Evolutionary conservation across 2,888 invertebrate species (phyloP), one percentile per base, ranked within the genome.

Genomic region (Eupsilia transversa): DNA sequence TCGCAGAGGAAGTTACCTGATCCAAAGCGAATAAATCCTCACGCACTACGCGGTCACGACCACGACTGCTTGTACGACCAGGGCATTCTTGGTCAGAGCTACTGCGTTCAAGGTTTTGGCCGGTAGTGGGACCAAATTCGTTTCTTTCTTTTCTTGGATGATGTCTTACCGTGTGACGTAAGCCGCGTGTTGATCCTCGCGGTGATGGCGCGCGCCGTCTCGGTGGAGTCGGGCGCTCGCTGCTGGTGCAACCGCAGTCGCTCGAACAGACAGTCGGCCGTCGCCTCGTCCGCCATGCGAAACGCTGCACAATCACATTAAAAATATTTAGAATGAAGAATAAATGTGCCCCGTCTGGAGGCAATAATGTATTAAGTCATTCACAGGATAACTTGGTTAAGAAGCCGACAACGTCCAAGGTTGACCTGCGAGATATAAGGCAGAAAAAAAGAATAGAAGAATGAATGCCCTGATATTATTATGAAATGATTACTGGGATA

Each of bases 261-360:
- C 92, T 96, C 96, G 90, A 96, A 96, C 88, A 96, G 88, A 90
- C 95, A 94, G 83, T 96, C 96, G 59, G 94, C 89, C 60, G 94
- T 92, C 69, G 91, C 87, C 74, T 96, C 96, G 93, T 96, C 95
- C 92, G 96, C 96, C 96, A 96, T 96, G 88, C 95, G 95, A 89
- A 89, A 93, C 71, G 94, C 94, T 96, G 91, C 38, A 72, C 38
- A 67, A 59, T 10, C 23, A 65, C 1, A 35, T n/a, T 4, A 35
- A 74, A n/a, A 6, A 49, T 49, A 6, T 33, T 52, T 54, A 43
- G 12, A 54, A 72, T 4, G 4, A 52, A 33, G 10, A 43, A 72
- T 27, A 0, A 68, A 54, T 52, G 6, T 1, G n/a, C 33, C 49
- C n/a, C 10, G n/a, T 5, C 17, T 33, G 23, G 30, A 17, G 5